Evolutionary conservation across 2,888 invertebrate genomes (phyloP).

Genomic region (Scaptomyza cyrtandrae): DNA sequence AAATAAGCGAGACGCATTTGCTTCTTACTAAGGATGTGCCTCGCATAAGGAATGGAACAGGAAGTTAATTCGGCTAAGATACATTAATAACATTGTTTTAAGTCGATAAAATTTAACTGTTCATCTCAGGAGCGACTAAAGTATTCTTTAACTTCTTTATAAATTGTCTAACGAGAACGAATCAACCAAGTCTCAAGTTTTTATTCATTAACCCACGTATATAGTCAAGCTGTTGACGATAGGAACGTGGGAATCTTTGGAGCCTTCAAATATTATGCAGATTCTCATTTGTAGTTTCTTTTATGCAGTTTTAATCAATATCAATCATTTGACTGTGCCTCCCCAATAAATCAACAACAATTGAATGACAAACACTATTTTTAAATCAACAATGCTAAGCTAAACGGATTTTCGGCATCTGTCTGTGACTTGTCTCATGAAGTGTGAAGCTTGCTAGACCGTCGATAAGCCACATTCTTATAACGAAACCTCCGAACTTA

Average conservation of each 20-base stretch:
- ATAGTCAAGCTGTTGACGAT: background rate
- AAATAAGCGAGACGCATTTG: conserved; percentile 32
- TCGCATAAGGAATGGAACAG: conserved; percentile 24
- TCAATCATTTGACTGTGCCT: background rate
- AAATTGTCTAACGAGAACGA: background rate
- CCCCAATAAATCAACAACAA: background rate
- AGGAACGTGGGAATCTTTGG: conserved; percentile 1
- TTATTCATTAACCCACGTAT: background rate
- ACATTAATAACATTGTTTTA: no score
- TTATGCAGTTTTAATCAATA: background rate
- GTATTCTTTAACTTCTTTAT: background rate
- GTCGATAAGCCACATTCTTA: conserved; percentile 32
- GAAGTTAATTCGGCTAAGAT: conserved; percentile 8
- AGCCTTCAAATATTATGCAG: no score
- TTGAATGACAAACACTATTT: conserved; percentile 34
- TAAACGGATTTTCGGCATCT: background rate
- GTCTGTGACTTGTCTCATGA: conserved; percentile 1
- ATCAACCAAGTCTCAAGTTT: background rate
- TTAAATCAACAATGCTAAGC: no score
- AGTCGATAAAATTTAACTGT: no score
- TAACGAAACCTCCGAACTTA: conserved; percentile 5
- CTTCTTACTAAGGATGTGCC: conserved; percentile 48
- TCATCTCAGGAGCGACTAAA: background rate
- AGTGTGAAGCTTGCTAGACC: conserved; percentile 6
- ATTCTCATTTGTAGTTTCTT: background rate